Conservation (phyloP, 1,140 invertebrate genomes). For the Drosophila teissieri region DNA sequence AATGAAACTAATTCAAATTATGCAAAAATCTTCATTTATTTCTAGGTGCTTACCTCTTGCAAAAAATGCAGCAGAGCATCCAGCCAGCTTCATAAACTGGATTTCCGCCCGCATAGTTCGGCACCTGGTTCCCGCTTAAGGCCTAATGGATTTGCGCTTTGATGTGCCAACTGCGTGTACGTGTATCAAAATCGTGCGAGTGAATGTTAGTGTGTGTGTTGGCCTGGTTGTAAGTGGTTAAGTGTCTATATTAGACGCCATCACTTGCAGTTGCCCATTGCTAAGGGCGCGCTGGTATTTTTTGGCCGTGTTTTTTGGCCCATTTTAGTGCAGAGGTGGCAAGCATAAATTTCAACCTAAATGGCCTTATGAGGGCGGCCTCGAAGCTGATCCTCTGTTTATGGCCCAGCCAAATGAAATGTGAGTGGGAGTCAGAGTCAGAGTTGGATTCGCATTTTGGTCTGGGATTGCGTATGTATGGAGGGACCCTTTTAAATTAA, state of each 20-base stretch:
- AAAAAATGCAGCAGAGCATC: constrained; percentile 5
- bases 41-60: neutral
- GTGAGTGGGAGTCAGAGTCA: constrained; percentile 30
- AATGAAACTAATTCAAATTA: too few relatives aligned
- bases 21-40: too few relatives aligned
- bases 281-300: constrained; percentile 32
- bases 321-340: constrained; percentile 52
- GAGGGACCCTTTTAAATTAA: constrained; percentile 65
- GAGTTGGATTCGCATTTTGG: neutral
- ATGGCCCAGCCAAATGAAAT: constrained; percentile 60
- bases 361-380: constrained; percentile 65
- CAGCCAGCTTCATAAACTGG: neutral
- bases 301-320: constrained; percentile 37
- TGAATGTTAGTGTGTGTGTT: constrained; percentile 3
- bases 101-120: constrained; percentile 32
- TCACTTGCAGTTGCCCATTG: constrained; percentile 68
- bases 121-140: constrained; percentile 55
- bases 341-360: constrained; percentile 70
- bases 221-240: constrained; percentile 58
- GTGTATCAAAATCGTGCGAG: constrained; percentile 46
- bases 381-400: constrained; percentile 66
- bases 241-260: constrained; percentile 78
- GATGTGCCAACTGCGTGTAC: constrained; percentile 66
- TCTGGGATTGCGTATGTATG: neutral
- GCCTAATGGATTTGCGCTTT: constrained; percentile 80